Evolutionary conservation across 2,888 invertebrate species (phyloP).

Genomic region (Bibio marci): DNA sequence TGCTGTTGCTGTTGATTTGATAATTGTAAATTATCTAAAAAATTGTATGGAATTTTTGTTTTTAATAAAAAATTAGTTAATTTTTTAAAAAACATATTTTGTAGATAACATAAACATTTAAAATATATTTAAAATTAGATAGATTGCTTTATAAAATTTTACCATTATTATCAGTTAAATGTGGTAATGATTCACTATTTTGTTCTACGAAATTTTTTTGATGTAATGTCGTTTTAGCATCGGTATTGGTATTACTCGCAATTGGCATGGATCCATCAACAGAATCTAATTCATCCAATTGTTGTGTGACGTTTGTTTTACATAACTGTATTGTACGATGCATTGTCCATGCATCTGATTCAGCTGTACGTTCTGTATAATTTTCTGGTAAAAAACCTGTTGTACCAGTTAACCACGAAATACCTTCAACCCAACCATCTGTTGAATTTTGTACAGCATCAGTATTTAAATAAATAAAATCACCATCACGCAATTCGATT

Average conservation of each 20-base stretch:
- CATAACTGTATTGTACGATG: slow-evolving; percentile 50
- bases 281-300: not conserved
- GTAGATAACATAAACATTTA: too few species aligned
- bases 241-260: slow-evolving; percentile 4
- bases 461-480: slow-evolving; percentile 66
- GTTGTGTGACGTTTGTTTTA: not conserved
- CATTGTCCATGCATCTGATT: slow-evolving; percentile 83
- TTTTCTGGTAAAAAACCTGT: slow-evolving; percentile 66
- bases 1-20: too few species aligned
- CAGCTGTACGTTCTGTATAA: slow-evolving; percentile 67
- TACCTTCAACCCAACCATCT: slow-evolving; percentile 80
- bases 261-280: too few species aligned
- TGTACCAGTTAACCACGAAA: slow-evolving; percentile 51
- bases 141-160: too few species aligned
- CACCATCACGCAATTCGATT: slow-evolving; percentile 67
- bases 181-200: not conserved
- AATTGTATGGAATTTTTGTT: too few species aligned
- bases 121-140: too few species aligned
- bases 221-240: not conserved
- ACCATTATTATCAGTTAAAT: too few species aligned
- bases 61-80: too few species aligned
- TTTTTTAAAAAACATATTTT: too few species aligned
- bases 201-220: slow-evolving; percentile 11
- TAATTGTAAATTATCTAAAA: too few species aligned
- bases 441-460: slow-evolving; percentile 53